Percentiles rank a stretch among this genome's conserved stretches.
These are phyloP conservation scores for Diarsia mendica DNA, from an alignment of 2,888 invertebrate genomes.

Conservation along the genomic window DNA sequence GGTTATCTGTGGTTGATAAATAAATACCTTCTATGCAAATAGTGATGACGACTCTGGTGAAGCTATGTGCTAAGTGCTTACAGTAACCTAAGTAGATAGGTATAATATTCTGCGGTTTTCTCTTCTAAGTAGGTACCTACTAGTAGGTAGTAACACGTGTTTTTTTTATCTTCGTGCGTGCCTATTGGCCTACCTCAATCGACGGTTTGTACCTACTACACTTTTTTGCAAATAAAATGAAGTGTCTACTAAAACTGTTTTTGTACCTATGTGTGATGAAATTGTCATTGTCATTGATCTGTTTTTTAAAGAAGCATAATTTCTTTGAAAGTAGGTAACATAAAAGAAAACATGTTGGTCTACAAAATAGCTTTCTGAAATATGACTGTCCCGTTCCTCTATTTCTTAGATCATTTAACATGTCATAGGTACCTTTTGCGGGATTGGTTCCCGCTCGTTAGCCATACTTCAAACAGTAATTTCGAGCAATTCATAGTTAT, in stretches of 20 bases:
- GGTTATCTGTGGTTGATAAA: constrained; percentile 1
- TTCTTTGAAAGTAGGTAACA: not conserved
- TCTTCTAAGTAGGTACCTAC: too few relatives aligned
- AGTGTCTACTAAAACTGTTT: not conserved
- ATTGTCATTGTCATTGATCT: not conserved
- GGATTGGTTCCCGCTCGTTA: constrained; percentile 30
- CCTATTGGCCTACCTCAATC: not conserved
- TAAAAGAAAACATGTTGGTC: not conserved
- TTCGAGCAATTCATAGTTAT: constrained; percentile 31
- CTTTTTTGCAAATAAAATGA: constrained; percentile 13
- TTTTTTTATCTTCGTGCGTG: not conserved
- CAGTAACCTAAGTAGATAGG: not conserved
- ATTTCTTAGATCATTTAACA: too few relatives aligned
- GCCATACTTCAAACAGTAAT: constrained; percentile 30
- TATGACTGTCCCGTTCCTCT: not conserved
- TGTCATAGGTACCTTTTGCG: too few relatives aligned
- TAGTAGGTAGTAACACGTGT: constrained; percentile 13
- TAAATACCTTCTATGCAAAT: constrained; percentile 11
- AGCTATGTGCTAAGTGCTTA: not conserved
- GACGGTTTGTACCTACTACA: constrained; percentile 2
- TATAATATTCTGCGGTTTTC: not conserved
- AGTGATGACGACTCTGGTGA: not conserved
- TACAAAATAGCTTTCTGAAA: not conserved
- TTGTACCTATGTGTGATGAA: not conserved
- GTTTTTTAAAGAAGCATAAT: not conserved